Evolutionary conservation across 2,113 vertebrate genomes (phyloP).

Genomic region (Etheostoma cragini): DNA sequence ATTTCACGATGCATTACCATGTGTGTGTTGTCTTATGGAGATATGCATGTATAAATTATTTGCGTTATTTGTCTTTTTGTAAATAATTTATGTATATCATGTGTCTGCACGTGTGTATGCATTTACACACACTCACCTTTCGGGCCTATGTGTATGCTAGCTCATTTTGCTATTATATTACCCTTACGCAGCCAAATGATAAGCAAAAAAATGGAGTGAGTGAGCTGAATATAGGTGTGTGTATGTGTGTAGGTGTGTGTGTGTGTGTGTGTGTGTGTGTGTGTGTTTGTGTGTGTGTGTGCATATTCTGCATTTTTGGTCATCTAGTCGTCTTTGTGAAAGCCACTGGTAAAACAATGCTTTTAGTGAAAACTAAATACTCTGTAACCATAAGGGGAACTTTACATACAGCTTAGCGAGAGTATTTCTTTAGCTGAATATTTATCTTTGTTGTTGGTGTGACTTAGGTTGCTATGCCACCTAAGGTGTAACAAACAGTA

Average conservation of each 20-base stretch:
- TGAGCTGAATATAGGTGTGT: conserved; percentile 45
- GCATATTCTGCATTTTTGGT: not conserved
- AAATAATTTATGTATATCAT: conserved; percentile 20
- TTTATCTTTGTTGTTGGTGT: not conserved
- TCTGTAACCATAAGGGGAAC: not conserved
- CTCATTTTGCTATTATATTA: conserved; percentile 70
- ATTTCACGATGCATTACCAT: not conserved
- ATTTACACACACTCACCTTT: conserved; percentile 5
- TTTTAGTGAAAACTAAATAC: not conserved
- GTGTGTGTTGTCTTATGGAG: conserved; percentile 19
- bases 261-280: not conserved
- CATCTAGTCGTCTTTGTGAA: not conserved
- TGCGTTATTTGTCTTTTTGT: conserved; percentile 48
- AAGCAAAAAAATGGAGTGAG: conserved; percentile 71
- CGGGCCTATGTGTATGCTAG: conserved; percentile 41
- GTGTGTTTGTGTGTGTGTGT: not conserved
- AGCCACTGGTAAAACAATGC: not conserved
- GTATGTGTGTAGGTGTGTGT: conserved; percentile 19
- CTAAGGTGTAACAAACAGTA: not conserved
- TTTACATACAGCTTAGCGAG: not conserved
- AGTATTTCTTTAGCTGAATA: not conserved
- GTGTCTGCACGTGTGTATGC: conserved; percentile 16
- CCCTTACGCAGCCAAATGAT: conserved; percentile 64
- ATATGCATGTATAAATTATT: conserved; percentile 19
- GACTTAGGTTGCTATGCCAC: not conserved